phyloP scores from a whole-genome alignment of 2,888 invertebrate genomes.

The Conistra vaccinii region DNA sequence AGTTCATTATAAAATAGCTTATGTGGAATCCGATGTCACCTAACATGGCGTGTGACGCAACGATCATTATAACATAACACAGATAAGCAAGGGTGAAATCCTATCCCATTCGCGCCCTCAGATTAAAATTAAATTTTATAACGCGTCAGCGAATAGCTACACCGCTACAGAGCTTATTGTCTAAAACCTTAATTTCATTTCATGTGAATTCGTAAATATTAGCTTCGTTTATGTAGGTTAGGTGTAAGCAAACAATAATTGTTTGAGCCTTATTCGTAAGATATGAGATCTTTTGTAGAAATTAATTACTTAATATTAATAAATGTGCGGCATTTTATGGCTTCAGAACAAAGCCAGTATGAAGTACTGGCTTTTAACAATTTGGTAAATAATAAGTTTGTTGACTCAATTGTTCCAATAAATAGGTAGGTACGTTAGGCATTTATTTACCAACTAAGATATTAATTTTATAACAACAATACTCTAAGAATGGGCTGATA shows the following conservation, averaged over 20 bases:
- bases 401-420: not conserved
- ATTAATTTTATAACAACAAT: conserved; percentile 18
- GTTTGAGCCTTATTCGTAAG: conserved; percentile 59
- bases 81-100: conserved; percentile 87
- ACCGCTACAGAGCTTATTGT: conserved; percentile 79
- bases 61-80: conserved; percentile 75
- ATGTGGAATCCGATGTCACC: conserved; percentile 69
- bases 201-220: conserved; percentile 81
- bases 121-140: conserved; percentile 89
- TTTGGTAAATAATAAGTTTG: conserved; percentile 6
- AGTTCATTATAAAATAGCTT: conserved; percentile 61
- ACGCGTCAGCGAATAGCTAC: conserved; percentile 81
- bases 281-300: conserved; percentile 56
- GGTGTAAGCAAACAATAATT: conserved; percentile 63
- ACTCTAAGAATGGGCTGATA: not conserved
- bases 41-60: conserved; percentile 69
- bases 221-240: conserved; percentile 68
- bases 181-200: conserved; percentile 84
- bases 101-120: conserved; percentile 86
- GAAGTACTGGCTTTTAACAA: conserved; percentile 1
- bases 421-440: not conserved
- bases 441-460: not conserved
- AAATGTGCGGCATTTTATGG: conserved; percentile 49
- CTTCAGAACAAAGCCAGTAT: conserved; percentile 33
- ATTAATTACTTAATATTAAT: conserved; percentile 61